Conservation (phyloP, 2,888 invertebrate genomes). For the Lasiommata megera region DNA sequence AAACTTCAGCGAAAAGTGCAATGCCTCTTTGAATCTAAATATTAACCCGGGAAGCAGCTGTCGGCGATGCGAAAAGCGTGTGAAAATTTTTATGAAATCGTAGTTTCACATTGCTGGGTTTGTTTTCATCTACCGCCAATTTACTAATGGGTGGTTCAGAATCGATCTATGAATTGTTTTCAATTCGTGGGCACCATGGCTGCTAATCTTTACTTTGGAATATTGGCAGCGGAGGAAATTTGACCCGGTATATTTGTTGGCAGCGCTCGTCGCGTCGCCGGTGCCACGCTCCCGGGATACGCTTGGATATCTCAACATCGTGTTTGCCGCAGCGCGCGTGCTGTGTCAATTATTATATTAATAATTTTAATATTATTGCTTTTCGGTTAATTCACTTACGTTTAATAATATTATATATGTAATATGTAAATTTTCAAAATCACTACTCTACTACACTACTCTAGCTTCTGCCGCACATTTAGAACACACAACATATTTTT, state of each 20-base stretch:
- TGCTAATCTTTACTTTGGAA: no score
- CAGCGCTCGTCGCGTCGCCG: not conserved
- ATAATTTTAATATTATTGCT: conserved; percentile 69
- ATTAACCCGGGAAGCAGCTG: not conserved
- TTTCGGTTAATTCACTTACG: conserved; percentile 70
- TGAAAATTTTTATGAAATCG: not conserved
- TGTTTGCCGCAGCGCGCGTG: conserved; percentile 64
- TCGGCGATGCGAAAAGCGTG: not conserved
- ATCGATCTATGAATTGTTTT: no score
- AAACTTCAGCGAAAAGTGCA: conserved; percentile 4
- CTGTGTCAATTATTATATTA: conserved; percentile 39
- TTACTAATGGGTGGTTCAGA: no score
- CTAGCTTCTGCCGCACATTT: conserved; percentile 77
- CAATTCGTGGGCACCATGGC: no score
- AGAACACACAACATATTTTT: conserved; percentile 73
- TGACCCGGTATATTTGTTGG: not conserved
- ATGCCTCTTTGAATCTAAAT: not conserved
- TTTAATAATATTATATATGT: conserved; percentile 40
- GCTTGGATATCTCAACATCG: conserved; percentile 23
- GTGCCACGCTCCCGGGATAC: not conserved
- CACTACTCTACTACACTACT: conserved; percentile 74
- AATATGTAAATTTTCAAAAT: conserved; percentile 78
- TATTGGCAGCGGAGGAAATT: no score
- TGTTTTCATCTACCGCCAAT: no score
- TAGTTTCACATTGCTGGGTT: no score